Evolutionary conservation across 2,113 vertebrate genomes (phyloP), one percentile per base, ranked within the genome.

Genomic region (Otocyon megalotis): DNA sequence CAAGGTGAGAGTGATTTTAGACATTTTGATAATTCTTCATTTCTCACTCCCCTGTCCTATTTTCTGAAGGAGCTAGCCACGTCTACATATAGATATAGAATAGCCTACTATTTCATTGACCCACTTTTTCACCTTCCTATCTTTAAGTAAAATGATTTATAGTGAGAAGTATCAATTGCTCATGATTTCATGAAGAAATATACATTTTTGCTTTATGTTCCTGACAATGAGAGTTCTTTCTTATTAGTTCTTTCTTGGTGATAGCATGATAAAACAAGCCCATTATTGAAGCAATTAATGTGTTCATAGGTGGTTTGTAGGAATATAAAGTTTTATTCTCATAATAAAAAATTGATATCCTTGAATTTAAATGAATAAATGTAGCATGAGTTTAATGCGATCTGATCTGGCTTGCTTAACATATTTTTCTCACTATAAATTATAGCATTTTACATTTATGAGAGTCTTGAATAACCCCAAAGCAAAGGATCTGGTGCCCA

Each of bases 311-410:
- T 82, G 43, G 4, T 65, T 30, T 90, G 7, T 54, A 3, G 63
- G 15, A 63, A 89, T 72, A 85, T 30, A 83, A 91, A 69, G 3
- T 81, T 89, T 95, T 32, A 89, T 89, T 17, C 91, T 88, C 35
- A 62, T 32, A 91, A 72, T 50, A 88, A 92, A 90, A 82, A 54
- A 13, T 35, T 53, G 43, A 16, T 71, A 62, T 56, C 0, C 20
- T 24, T 54, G 37, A 85, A 65, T 28, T 60, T 83, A 87, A 91
- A 54, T 60, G 14, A 81, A 76, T 43, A 91, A 53, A 12, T 48
- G 15, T 15, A 35, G 62, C 24, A 1, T 86, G 60, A 80, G 4
- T 37, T 71, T 63, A 85, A 77, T 71, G 17, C 89, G 12, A 83
- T 37, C 0, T 32, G 26, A 72, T 14, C 62, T 82, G 60, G 37